Conservation (phyloP, 37 sponge, comb jelly and placozoan genomes). For the Crambe crambe region DNA sequence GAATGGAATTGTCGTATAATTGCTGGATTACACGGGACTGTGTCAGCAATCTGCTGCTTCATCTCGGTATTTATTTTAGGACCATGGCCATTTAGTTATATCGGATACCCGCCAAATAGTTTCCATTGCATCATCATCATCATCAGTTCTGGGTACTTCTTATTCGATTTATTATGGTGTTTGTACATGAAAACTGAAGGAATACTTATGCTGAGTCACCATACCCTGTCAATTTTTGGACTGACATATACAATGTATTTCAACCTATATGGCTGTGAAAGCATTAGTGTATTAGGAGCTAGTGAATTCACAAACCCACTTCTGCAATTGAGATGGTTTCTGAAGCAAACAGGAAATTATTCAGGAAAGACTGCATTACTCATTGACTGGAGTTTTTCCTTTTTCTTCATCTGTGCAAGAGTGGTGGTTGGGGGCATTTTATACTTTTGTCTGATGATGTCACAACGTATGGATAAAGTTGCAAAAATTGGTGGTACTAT, state of each 20-base stretch:
- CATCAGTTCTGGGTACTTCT: constrained; percentile 82
- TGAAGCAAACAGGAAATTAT: constrained; percentile 45
- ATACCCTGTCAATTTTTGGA: constrained; percentile 73
- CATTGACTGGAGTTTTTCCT: constrained; percentile 45
- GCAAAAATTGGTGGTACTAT: constrained; percentile 32
- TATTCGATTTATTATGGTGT: constrained; percentile 90
- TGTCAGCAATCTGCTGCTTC: constrained; percentile 52
- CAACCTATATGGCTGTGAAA: constrained; percentile 64
- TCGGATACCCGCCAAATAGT: constrained; percentile 55
- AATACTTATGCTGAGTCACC: constrained; percentile 77
- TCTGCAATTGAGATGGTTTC: constrained; percentile 71
- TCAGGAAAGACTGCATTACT: constrained; percentile 12
- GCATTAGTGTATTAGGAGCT: constrained; percentile 53
- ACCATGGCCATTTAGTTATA: constrained; percentile 73
- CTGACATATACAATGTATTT: constrained; percentile 42
- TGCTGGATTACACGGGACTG: constrained; percentile 65
- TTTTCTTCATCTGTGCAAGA: constrained; percentile 32
- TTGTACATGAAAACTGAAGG: constrained; percentile 66
- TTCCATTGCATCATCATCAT: constrained; percentile 62
- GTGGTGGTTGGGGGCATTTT: constrained; percentile 49
- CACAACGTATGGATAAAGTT: constrained; percentile 15
- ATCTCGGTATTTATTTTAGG: constrained; percentile 50
- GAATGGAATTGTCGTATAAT: constrained; percentile 82
- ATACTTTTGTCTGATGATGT: background rate
- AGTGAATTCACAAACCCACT: constrained; percentile 78